Evolutionary conservation across 23 tunicate genomes (phyloP).

Genomic region (Trididemnum clinides): DNA sequence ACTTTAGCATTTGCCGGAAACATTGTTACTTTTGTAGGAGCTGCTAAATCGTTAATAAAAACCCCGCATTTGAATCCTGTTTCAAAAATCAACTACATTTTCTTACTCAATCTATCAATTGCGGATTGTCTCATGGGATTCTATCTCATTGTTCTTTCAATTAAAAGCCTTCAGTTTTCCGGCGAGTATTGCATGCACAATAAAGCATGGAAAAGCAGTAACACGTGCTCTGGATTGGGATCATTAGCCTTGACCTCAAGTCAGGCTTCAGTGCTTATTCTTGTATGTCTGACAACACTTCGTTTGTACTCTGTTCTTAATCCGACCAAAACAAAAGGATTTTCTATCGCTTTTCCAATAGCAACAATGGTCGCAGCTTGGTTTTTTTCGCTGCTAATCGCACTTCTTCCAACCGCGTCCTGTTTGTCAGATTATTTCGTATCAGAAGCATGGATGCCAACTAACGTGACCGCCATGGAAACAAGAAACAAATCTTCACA

Average conservation of each 20-base stretch:
- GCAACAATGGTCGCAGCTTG: conserved; percentile 42
- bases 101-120: conserved; percentile 59
- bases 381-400: conserved; percentile 44
- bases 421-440: conserved; percentile 33
- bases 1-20: conserved; percentile 39
- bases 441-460: conserved; percentile 56
- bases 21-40: conserved; percentile 9
- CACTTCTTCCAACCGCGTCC: conserved; percentile 10
- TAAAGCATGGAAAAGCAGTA: conserved; percentile 65
- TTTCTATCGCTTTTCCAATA: conserved; percentile 23
- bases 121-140: conserved; percentile 76
- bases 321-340: conserved; percentile 54
- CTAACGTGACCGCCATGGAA: conserved; percentile 24
- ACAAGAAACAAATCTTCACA: not conserved
- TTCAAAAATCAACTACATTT: conserved; percentile 44
- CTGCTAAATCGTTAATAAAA: not conserved
- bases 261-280: conserved; percentile 65
- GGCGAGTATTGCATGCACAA: conserved; percentile 60
- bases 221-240: conserved; percentile 58
- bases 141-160: conserved; percentile 45
- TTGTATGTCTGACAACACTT: conserved; percentile 59
- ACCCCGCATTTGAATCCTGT: not conserved
- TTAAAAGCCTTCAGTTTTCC: conserved; percentile 30
- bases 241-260: conserved; percentile 64
- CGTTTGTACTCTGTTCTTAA: conserved; percentile 64